These are phyloP conservation scores for Tonatia bakeri DNA, from an alignment of 2,113 vertebrate species.

Conservation along the genomic window DNA sequence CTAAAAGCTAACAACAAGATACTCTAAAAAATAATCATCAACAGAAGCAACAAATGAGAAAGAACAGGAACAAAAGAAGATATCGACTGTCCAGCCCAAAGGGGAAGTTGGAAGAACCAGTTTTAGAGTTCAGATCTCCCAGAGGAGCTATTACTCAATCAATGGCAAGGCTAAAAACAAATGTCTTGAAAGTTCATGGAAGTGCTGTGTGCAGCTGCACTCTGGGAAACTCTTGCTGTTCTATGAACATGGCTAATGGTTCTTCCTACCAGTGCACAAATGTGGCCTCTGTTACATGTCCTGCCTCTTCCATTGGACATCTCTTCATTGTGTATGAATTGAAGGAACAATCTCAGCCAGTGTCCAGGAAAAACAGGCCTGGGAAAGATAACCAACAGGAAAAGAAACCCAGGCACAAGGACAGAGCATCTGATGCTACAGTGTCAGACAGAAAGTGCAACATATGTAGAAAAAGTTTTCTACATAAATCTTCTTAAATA, in stretches of 20 bases:
- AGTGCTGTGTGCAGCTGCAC: constrained; percentile 91
- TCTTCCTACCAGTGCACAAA: constrained; percentile 90
- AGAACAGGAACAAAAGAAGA: not conserved
- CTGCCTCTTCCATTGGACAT: constrained; percentile 87
- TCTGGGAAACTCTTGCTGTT: constrained; percentile 88
- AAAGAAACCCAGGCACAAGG: constrained; percentile 80
- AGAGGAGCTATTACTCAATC: constrained; percentile 84
- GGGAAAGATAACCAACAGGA: constrained; percentile 86
- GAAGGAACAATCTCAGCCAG: constrained; percentile 86
- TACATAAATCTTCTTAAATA: constrained; percentile 91
- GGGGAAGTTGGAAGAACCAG: constrained; percentile 83
- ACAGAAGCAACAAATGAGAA: not conserved
- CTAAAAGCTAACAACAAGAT: not conserved
- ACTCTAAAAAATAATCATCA: not conserved
- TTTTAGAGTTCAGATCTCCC: constrained; percentile 77
- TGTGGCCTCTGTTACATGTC: constrained; percentile 94
- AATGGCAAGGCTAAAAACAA: constrained; percentile 92
- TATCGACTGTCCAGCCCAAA: constrained; percentile 82
- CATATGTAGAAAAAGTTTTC: constrained; percentile 90
- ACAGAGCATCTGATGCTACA: constrained; percentile 64
- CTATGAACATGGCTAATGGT: constrained; percentile 89
- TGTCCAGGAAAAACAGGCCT: constrained; percentile 81
- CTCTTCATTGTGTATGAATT: constrained; percentile 94
- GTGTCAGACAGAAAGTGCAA: constrained; percentile 86
- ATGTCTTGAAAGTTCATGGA: constrained; percentile 90